Conservation (phyloP, 2,113 vertebrate genomes). For the Arizona elegans region DNA sequence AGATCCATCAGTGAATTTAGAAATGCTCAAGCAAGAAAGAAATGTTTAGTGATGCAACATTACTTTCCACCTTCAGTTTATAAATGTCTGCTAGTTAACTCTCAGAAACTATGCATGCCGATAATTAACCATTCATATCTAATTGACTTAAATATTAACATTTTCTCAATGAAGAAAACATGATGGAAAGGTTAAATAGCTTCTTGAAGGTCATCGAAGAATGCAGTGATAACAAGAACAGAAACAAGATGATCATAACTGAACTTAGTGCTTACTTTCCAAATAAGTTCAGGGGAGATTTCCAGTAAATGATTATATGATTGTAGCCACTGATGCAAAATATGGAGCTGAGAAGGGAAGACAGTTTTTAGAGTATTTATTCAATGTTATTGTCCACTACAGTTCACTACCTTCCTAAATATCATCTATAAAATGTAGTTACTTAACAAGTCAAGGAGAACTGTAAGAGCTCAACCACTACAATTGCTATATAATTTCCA, state of each 20-base stretch:
- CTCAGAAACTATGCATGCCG: slow-evolving; percentile 38
- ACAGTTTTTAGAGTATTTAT: neutral
- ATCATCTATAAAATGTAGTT: neutral
- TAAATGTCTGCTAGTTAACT: slow-evolving; percentile 38
- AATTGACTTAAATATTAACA: slow-evolving; percentile 46
- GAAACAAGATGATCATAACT: slow-evolving; percentile 17
- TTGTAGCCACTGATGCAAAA: neutral
- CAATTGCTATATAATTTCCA: neutral
- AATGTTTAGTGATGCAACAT: slow-evolving; percentile 1
- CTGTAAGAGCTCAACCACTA: neutral
- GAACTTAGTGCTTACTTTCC: neutral
- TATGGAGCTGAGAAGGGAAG: neutral
- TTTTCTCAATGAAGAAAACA: slow-evolving; percentile 47
- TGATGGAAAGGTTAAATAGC: slow-evolving; percentile 51
- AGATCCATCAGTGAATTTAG: neutral
- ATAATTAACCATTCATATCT: slow-evolving; percentile 52
- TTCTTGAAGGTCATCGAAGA: slow-evolving; percentile 48
- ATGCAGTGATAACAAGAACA: neutral
- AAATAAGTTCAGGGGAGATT: neutral
- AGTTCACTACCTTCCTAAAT: neutral
- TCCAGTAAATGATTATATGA: neutral
- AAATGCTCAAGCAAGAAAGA: slow-evolving; percentile 23
- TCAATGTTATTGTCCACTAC: neutral
- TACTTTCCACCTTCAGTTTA: slow-evolving; percentile 31
- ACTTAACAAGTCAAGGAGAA: neutral